Evolutionary conservation across 2,888 invertebrate species (phyloP).

Genomic region (Idaea dimidiata): DNA sequence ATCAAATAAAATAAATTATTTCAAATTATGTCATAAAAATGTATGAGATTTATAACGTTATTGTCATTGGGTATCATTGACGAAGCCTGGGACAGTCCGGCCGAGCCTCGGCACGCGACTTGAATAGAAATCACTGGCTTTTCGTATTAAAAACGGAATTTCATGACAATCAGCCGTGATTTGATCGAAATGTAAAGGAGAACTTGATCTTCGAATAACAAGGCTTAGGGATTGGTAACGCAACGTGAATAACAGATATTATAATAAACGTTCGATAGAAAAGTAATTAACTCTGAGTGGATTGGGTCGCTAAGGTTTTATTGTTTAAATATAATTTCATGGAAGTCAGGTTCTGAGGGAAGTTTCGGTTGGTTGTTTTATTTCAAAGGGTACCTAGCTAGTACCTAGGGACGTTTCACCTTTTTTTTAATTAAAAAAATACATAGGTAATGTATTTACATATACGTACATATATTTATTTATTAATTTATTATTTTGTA

Average conservation of each 20-base stretch:
- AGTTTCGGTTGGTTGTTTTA: background rate
- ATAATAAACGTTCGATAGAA: constrained; percentile 18
- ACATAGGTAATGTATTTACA: too few species aligned
- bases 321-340: background rate
- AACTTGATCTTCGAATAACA: constrained; percentile 5
- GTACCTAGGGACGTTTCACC: too few species aligned
- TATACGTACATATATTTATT: too few species aligned
- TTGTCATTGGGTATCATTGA: constrained; percentile 51
- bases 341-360: background rate
- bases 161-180: constrained; percentile 37
- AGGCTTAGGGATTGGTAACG: constrained; percentile 23
- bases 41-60: constrained; percentile 62
- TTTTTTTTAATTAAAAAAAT: too few species aligned
- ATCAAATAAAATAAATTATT: constrained; percentile 38
- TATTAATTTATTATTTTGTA: too few species aligned
- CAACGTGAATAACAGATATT: constrained; percentile 13
- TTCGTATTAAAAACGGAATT: constrained; percentile 50
- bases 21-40: constrained; percentile 63
- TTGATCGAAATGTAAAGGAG: constrained; percentile 37
- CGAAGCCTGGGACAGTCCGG: constrained; percentile 31
- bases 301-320: constrained; percentile 2
- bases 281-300: constrained; percentile 22
- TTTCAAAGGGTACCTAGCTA: too few species aligned
- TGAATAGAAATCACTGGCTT: constrained; percentile 54
- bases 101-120: constrained; percentile 41